phyloP scores from a whole-genome alignment of 2,888 invertebrate species.

The Chironomus riparius region DNA sequence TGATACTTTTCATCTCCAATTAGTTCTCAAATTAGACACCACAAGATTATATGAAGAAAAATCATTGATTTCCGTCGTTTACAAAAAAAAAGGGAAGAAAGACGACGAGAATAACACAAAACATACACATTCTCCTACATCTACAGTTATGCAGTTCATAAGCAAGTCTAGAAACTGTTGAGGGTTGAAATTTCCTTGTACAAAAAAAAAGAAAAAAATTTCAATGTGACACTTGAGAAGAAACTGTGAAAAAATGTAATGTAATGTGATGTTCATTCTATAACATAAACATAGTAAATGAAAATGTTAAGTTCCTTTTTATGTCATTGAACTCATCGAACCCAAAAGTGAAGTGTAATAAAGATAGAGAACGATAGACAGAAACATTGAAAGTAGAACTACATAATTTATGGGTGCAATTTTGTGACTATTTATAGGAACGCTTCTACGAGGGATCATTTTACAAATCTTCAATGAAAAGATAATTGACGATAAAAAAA shows the following conservation, averaged over 20 bases:
- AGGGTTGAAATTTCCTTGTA: not conserved
- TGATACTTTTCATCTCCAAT: too few species aligned
- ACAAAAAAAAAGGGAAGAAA: not conserved
- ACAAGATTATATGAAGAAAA: not conserved
- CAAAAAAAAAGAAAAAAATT: not conserved
- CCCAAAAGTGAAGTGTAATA: not conserved
- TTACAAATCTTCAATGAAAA: too few species aligned
- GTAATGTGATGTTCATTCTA: not conserved
- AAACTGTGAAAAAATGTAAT: not conserved
- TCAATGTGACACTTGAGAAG: not conserved
- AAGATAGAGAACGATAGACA: not conserved
- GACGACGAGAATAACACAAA: not conserved
- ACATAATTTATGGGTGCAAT: not conserved
- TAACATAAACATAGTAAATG: not conserved
- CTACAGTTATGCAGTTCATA: not conserved
- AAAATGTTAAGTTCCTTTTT: not conserved
- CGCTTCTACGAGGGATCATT: too few species aligned
- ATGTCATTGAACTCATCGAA: constrained; percentile 1
- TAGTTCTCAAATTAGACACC: too few species aligned
- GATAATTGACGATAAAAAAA: too few species aligned
- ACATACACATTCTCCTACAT: not conserved
- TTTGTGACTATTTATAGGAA: not conserved
- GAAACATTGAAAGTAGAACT: not conserved
- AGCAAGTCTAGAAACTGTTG: not conserved
- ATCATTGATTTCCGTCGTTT: constrained; percentile 1